Percentiles rank a stretch among this genome's conserved stretches.
These are phyloP conservation scores for Silurus glanis DNA, from an alignment of 2,113 vertebrate species.

Conservation along the genomic window DNA sequence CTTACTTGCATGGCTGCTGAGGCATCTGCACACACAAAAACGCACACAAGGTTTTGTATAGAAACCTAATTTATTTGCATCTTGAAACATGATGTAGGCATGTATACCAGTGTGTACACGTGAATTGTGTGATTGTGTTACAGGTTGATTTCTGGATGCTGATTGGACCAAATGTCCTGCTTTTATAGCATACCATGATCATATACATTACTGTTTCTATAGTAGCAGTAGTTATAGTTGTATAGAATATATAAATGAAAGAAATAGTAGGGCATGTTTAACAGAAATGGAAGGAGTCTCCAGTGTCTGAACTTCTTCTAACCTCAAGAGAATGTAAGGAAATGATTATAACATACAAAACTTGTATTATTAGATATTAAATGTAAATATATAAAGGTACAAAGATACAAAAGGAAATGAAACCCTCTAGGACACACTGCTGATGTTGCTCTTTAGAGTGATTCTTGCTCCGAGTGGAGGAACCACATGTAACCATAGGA, in stretches of 20 bases:
- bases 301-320: background rate
- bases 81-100: background rate
- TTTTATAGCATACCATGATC: no score
- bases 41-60: background rate
- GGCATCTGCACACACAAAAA: slow-evolving; percentile 76
- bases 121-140: background rate
- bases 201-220: background rate
- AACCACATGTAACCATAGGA: background rate
- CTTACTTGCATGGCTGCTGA: slow-evolving; percentile 95
- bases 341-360: no score
- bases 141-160: background rate
- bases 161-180: background rate
- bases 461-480: background rate
- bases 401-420: no score
- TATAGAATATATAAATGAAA: no score
- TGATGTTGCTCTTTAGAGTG: background rate
- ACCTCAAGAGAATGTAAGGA: no score
- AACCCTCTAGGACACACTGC: background rate
- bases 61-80: background rate
- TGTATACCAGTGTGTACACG: background rate
- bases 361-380: no score
- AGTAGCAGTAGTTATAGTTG: background rate
- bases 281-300: background rate
- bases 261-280: no score
- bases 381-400: no score